Conservation (phyloP, 2,797 vertebrate genomes). For the Halcyon badia region DNA sequence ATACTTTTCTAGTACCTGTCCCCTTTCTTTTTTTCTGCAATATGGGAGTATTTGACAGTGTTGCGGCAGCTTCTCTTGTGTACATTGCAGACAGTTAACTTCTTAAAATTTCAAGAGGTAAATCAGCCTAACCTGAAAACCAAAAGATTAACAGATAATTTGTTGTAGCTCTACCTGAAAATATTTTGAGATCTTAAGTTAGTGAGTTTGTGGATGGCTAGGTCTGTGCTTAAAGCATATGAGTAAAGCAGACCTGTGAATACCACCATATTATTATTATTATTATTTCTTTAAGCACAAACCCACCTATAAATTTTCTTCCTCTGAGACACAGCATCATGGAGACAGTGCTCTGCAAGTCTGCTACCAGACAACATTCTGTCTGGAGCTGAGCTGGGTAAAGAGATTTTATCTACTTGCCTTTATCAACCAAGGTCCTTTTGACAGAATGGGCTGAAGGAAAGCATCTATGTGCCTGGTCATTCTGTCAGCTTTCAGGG, state of each 20-base stretch:
- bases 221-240: neutral
- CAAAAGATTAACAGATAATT: neutral
- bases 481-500: neutral
- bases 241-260: neutral
- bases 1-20: neutral
- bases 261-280: neutral
- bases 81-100: neutral
- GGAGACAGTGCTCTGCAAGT: neutral
- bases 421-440: neutral
- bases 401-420: neutral
- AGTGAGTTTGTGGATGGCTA: neutral
- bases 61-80: neutral
- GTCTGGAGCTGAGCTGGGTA: neutral
- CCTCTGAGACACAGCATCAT: neutral
- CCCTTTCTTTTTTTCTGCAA: neutral
- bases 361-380: neutral
- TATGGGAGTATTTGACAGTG: accelerated
- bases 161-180: neutral
- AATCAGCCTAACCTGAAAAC: neutral
- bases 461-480: neutral
- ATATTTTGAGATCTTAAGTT: neutral
- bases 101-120: neutral
- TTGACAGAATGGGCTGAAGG: neutral
- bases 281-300: neutral
- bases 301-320: neutral